Evolutionary conservation across 2,113 vertebrate species (phyloP).

Genomic region (Spea multiplicata): DNA sequence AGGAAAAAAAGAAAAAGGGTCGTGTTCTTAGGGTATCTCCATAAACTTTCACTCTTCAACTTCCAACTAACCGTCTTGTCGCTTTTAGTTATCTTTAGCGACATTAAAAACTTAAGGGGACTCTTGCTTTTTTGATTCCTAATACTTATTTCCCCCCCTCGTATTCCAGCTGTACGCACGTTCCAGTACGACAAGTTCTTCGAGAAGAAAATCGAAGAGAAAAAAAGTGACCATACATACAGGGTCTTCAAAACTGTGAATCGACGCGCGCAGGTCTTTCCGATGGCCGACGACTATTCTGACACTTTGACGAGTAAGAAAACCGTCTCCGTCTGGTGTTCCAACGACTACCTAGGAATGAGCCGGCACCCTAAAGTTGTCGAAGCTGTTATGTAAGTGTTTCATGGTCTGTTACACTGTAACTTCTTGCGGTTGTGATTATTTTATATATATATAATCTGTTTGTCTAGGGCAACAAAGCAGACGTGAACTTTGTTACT

Average conservation of each 20-base stretch:
- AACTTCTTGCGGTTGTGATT: too few relatives aligned
- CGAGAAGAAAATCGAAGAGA: constrained; percentile 93
- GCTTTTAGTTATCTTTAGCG: too few relatives aligned
- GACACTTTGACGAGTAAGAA: constrained; percentile 76
- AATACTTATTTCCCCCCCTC: not conserved
- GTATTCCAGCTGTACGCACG: constrained; percentile 69
- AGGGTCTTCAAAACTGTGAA: constrained; percentile 97
- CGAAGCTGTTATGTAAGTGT: constrained; percentile 85
- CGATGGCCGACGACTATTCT: constrained; percentile 89
- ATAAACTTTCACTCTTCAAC: too few relatives aligned
- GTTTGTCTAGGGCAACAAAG: too few relatives aligned
- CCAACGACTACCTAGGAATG: constrained; percentile 97
- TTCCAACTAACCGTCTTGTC: too few relatives aligned
- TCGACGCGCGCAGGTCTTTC: constrained; percentile 81
- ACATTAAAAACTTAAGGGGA: too few relatives aligned
- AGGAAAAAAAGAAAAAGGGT: too few relatives aligned
- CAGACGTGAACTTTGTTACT: too few relatives aligned
- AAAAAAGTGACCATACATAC: constrained; percentile 92
- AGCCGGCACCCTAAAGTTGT: constrained; percentile 89
- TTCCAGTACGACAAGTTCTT: constrained; percentile 93
- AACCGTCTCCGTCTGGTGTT: constrained; percentile 95
- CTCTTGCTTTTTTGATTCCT: not conserved
- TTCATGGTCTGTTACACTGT: not conserved
- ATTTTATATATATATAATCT: too few relatives aligned
- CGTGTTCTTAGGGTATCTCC: too few relatives aligned